phyloP scores from a whole-genome alignment of 2,888 invertebrate genomes.

The Scaptomyza reducta region DNA sequence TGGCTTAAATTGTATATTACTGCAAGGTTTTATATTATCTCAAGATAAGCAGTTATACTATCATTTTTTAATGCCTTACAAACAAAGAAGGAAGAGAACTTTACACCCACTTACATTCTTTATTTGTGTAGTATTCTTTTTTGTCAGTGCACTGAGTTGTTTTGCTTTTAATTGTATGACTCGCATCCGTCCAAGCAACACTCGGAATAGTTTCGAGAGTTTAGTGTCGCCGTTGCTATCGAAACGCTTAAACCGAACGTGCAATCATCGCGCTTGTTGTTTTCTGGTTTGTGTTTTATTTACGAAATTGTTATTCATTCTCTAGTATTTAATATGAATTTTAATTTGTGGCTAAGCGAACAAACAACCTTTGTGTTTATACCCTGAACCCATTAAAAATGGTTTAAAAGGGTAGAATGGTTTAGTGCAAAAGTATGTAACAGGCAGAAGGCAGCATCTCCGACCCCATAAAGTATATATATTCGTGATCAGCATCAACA shows the following conservation, averaged over 20 bases:
- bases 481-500: no score
- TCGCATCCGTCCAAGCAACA: conserved; percentile 32
- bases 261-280: conserved; percentile 14
- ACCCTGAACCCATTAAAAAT: no score
- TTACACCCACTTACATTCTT: neutral
- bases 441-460: no score
- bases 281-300: conserved; percentile 17
- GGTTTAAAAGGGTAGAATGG: no score
- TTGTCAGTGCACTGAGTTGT: conserved; percentile 6
- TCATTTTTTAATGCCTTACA: neutral
- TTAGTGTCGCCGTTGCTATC: conserved; percentile 41
- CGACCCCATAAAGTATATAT: no score
- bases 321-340: conserved; percentile 22
- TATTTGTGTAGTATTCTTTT: neutral
- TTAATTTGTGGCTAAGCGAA: conserved; percentile 11
- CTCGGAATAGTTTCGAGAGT: conserved; percentile 5
- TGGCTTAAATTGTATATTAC: neutral
- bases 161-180: conserved; percentile 2
- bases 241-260: conserved; percentile 33
- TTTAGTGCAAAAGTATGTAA: no score
- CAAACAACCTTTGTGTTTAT: neutral
- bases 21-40: neutral
- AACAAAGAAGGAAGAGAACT: neutral
- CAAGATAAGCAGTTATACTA: neutral
- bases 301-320: conserved; percentile 10